Base-by-base conservation (phyloP, 2,797 vertebrate genomes). In the Microtus obscurus region DNA sequence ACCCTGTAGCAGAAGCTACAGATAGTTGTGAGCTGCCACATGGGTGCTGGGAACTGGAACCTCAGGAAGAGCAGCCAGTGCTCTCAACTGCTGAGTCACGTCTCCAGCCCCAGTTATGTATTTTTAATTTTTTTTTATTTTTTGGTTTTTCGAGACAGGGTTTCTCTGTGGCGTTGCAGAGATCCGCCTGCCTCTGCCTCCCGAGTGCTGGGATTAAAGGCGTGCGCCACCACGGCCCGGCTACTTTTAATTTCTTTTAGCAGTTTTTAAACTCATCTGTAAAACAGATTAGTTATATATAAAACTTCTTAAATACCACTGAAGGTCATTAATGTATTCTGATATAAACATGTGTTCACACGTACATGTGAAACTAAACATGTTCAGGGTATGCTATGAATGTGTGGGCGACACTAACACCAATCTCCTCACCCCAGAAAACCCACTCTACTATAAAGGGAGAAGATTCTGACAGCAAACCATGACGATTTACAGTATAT, bases 231-330 rank as follows among this genome's bases (percentile, higher is more conserved):
- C n/a, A n/a, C n/a, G n/a, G n/a, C n/a, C n/a, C n/a, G n/a, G n/a
- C n/a, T n/a, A n/a, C n/a, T n/a, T n/a, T n/a, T n/a, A n/a, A n/a
- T 91, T 81, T 86, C 37, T 88, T 93, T 96, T 87, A 76, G 17
- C 29, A 87, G 6, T 87, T 86, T 63, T 73, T 89, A 93, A 79
- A 69, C 77, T 83, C 25, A 87, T 76, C 76, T 74, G 13, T 43
- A 89, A 85, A 94, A 76, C 0, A 89, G 34, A 92, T 69, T 86
- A 43, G 34, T 88, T 88, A 96, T 34, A 76, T 43, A 67, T 29
- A 83, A 78, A 83, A 37, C 8, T 91, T 74, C 40, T 90, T 31
- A 78, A 79, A 85, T 80, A 87, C 63, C 90, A 77, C 23, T 83
- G 13, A 65, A 53, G 43, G 51, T 21, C 82, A 86, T 74, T 77